phyloP scores from a whole-genome alignment of 1,140 invertebrate genomes.

The Zaprionus kolodkinae region DNA sequence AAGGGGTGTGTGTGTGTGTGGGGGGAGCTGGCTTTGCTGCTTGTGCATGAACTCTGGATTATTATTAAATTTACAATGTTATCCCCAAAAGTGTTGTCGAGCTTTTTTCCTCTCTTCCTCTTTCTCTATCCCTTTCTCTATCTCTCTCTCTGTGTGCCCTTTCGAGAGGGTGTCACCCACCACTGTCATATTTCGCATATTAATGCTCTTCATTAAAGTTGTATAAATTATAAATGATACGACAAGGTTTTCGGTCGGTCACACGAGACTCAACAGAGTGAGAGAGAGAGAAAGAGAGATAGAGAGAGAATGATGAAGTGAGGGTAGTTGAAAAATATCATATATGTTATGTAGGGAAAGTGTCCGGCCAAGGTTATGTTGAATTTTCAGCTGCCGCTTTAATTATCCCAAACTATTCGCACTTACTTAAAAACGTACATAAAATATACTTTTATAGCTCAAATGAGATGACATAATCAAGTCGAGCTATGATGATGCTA shows the following conservation, averaged over 20 bases:
- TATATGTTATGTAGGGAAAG: not conserved
- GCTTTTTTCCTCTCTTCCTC: slow-evolving; percentile 27
- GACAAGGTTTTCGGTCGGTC: slow-evolving; percentile 49
- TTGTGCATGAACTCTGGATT: slow-evolving; percentile 40
- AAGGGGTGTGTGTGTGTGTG: slow-evolving; percentile 18
- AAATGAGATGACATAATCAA: slow-evolving; percentile 26
- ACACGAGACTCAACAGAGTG: not conserved
- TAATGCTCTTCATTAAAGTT: slow-evolving; percentile 81
- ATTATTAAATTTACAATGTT: slow-evolving; percentile 79
- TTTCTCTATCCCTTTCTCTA: not conserved
- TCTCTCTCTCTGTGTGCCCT: not conserved
- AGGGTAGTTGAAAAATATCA: not conserved
- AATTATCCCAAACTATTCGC: slow-evolving; percentile 22
- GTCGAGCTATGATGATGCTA: slow-evolving; percentile 9
- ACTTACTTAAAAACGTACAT: slow-evolving; percentile 16
- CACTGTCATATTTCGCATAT: slow-evolving; percentile 75
- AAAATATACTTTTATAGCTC: slow-evolving; percentile 6
- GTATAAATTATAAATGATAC: slow-evolving; percentile 79
- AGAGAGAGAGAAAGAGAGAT: not conserved
- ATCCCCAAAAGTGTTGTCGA: slow-evolving; percentile 76
- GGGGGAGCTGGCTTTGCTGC: not conserved
- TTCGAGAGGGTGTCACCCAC: slow-evolving; percentile 4
- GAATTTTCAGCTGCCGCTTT: not conserved
- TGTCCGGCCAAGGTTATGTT: not conserved
- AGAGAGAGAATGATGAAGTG: not conserved